Base-by-base conservation (phyloP, 2,797 vertebrate genomes). In the Eulemur rubriventer region DNA sequence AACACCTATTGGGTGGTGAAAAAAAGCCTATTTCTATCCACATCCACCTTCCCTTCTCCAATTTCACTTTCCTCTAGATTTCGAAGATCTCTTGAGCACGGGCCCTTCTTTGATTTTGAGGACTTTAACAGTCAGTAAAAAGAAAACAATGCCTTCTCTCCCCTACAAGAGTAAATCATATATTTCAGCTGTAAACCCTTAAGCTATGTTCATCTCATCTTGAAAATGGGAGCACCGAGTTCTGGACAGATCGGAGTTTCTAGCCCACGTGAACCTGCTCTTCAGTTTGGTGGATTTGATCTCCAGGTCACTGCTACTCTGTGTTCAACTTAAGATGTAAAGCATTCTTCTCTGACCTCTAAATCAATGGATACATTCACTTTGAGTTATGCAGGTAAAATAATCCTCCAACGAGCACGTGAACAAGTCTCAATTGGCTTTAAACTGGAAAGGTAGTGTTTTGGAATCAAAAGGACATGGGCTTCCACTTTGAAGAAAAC, bases 261-360 rank as follows among this genome's bases (percentile, higher is more conserved):
- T 1, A 61, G 65, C 22, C 38, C 24, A 12, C 28, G 33, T 8
- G 6, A 67, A 11, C 17, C 61, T 43, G 38, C 20, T 43, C 24
- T 76, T 50, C 41, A 30, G 0, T 46, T 24, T 41, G 30, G 38
- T 24, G 28, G 76, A 11, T 46, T 57, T 84, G 22, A 28, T 38
- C 43, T 63, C 28, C 41, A 85, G 65, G 28, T 85, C 38, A 33
- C 69, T n/a, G 24, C n/a, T 13, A 46, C n/a, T 85, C 63, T 67
- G 6, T n/a, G n/a, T 50, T 82, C 75, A 28, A 30, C 24, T 84
- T 76, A 65, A 41, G 30, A 61, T 38, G 59, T 43, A 57, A 33
- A 83, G 13, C 72, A 79, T 85, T 78, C 35, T 91, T 81, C 8
- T 30, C 76, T 78, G 50, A 35, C 35, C 48, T 96, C 59, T 88